These are phyloP conservation scores for Coenonympha arcania DNA, from an alignment of 2,888 invertebrate genomes.

Conservation along the genomic window DNA sequence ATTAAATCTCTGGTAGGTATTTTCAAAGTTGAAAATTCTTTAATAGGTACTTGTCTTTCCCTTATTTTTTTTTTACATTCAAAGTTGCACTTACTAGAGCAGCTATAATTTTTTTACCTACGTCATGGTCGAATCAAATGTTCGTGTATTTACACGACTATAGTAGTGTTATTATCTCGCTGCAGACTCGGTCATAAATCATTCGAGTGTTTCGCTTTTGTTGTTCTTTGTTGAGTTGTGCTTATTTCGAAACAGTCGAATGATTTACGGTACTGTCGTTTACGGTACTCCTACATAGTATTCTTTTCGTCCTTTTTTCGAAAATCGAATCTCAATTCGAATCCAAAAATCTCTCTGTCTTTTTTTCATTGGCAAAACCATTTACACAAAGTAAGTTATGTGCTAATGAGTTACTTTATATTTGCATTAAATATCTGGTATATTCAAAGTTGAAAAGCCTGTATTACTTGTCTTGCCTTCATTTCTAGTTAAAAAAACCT, in stretches of 20 bases:
- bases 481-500: too few species aligned
- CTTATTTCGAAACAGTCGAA: too few species aligned
- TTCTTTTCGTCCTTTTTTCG: slow-evolving; percentile 17
- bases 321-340: slow-evolving; percentile 11
- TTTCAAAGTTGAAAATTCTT: background rate
- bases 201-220: too few species aligned
- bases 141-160: slow-evolving; percentile 32
- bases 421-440: background rate
- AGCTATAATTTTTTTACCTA: too few species aligned
- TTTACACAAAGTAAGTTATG: slow-evolving; percentile 10
- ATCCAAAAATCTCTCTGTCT: slow-evolving; percentile 14
- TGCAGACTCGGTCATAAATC: too few species aligned
- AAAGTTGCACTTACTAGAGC: too few species aligned
- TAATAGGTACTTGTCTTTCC: too few species aligned
- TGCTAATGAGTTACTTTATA: slow-evolving; percentile 1
- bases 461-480: too few species aligned
- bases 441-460: background rate
- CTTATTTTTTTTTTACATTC: too few species aligned
- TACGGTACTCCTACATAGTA: slow-evolving; percentile 15
- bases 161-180: too few species aligned
- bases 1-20: background rate
- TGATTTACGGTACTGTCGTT: slow-evolving; percentile 24
- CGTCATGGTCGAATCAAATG: too few species aligned
- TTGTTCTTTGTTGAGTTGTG: too few species aligned
- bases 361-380: slow-evolving; percentile 7